Percentiles rank a stretch among this genome's conserved stretches.
These are phyloP conservation scores for Rhopalosiphum padi DNA, from an alignment of 1,140 invertebrate species.

Conservation along the genomic window DNA sequence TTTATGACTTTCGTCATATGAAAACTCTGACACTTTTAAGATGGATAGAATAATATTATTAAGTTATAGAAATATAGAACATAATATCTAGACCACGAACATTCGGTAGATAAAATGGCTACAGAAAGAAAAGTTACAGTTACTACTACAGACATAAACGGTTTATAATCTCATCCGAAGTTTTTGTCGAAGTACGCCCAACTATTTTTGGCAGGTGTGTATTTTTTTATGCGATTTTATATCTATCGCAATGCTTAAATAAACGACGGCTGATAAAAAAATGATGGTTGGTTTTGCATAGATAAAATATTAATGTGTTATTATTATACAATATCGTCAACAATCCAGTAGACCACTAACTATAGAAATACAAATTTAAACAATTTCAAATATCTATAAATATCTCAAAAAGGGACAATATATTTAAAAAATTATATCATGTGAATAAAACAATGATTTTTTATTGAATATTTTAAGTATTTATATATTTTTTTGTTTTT, in stretches of 20 bases:
- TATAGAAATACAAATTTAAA: neutral
- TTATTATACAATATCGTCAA: neutral
- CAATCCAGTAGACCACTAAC: neutral
- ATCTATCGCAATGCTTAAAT: neutral
- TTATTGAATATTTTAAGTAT: neutral
- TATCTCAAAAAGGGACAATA: neutral
- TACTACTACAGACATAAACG: neutral
- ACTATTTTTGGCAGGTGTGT: neutral
- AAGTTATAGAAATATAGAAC: conserved; percentile 6
- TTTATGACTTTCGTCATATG: conserved; percentile 4
- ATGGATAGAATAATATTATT: conserved; percentile 39
- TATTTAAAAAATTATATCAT: neutral
- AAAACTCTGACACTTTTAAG: neutral
- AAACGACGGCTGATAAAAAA: neutral
- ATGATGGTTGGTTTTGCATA: neutral
- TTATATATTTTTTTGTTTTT: neutral
- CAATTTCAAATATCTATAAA: neutral
- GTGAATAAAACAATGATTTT: neutral
- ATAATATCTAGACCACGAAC: neutral
- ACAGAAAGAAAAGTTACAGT: neutral
- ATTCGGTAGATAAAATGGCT: neutral
- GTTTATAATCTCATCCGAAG: neutral
- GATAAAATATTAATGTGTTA: neutral
- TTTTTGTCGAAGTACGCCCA: neutral
- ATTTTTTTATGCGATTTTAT: neutral